Percentiles rank a stretch among this genome's conserved stretches.
phyloP scores from a whole-genome alignment of 2,113 vertebrate genomes.

The Epinephelus lanceolatus region DNA sequence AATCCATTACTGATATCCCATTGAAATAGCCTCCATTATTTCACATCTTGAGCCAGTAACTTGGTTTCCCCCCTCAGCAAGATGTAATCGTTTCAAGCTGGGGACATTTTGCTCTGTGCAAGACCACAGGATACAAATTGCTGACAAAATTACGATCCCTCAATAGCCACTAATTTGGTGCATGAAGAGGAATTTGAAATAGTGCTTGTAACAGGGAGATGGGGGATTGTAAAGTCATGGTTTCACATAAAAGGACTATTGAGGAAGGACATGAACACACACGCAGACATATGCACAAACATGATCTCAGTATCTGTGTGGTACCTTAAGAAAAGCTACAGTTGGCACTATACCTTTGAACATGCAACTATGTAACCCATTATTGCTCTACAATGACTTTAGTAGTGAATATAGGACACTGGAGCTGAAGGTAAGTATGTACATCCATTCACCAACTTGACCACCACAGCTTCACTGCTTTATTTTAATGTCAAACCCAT shows the following conservation, averaged over 20 bases:
- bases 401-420: background rate
- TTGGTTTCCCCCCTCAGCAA: slow-evolving; percentile 27
- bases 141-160: slow-evolving; percentile 54
- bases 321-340: background rate
- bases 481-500: slow-evolving; percentile 4
- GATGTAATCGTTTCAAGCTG: slow-evolving; percentile 68
- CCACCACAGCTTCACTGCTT: background rate
- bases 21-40: slow-evolving; percentile 55
- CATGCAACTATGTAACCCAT: background rate
- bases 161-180: slow-evolving; percentile 48
- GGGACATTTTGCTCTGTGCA: slow-evolving; percentile 49
- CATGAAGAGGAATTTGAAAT: slow-evolving; percentile 42
- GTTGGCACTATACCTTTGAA: background rate
- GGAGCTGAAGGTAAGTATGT: background rate
- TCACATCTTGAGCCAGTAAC: slow-evolving; percentile 74
- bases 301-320: background rate
- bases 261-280: background rate
- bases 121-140: slow-evolving; percentile 59
- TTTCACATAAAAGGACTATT: background rate
- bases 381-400: background rate
- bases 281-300: background rate
- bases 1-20: slow-evolving; percentile 55
- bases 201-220: slow-evolving; percentile 12
- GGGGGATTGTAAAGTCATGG: background rate
- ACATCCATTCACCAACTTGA: background rate